Conservation (phyloP, 2,113 vertebrate genomes). For the Prionailurus viverrinus region DNA sequence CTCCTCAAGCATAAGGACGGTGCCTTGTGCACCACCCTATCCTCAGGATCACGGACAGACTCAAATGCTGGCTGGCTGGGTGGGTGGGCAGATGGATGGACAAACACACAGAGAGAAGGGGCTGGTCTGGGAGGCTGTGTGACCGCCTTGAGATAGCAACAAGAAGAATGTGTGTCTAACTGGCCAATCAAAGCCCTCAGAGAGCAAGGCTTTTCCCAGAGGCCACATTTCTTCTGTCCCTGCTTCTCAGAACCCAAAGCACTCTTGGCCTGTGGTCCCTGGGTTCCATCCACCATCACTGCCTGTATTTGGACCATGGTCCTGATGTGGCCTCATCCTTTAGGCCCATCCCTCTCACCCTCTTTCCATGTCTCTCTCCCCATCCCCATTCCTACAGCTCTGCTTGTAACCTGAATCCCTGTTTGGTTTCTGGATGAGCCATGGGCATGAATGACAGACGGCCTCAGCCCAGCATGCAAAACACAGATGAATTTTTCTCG, state of each 20-base stretch:
- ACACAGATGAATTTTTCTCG: not conserved
- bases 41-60: not conserved
- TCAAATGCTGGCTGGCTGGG: not conserved
- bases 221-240: not conserved
- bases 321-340: not conserved
- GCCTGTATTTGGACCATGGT: not conserved
- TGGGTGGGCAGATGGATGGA: not conserved
- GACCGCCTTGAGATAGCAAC: not conserved
- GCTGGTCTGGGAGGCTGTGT: not conserved
- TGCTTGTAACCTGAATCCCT: not conserved
- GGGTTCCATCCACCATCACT: too few species aligned
- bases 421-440: not conserved
- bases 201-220: not conserved
- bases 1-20: not conserved
- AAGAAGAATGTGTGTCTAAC: not conserved
- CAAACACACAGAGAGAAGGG: not conserved
- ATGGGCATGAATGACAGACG: accelerated
- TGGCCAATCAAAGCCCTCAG: not conserved
- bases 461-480: not conserved
- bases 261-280: not conserved
- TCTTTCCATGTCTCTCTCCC: not conserved
- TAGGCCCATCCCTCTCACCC: not conserved
- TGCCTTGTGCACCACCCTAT: not conserved
- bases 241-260: not conserved
- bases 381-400: not conserved